Evolutionary conservation across 2,797 vertebrate genomes (phyloP), one percentile per base, ranked within the genome.

Genomic region (Hippocampus kuda): DNA sequence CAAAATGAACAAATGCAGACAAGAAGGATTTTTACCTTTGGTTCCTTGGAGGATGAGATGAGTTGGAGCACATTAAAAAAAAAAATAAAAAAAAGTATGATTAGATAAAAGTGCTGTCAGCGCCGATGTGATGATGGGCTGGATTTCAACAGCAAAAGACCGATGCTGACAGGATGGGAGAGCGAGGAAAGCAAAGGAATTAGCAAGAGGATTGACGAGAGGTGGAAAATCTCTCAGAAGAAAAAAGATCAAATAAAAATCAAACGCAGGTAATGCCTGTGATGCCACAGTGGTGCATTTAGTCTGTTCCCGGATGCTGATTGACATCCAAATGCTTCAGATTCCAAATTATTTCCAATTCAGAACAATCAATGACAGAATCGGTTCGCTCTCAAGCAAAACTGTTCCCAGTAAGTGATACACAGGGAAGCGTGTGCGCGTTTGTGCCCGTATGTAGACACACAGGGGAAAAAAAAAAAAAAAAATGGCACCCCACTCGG

Each of bases 101-200:
- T 78, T 73, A 72, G 77, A 86, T 81, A 69, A 83, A 82, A 81
- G 79, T 8, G 7, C 70, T 67, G 80, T 75, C 81, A 70, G 62
- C 2, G 71, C 38, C 76, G 75, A 84, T 75, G 70, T 67, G 70
- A 4, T 83, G 84, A 86, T 16, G 72, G 61, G 69, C 30, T 60
- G 70, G 70, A 73, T 75, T 79, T 77, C 51, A 59, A n/a, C 44
- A 5, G 53, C 64, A 68, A 61, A 69, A 66, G 60, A 74, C 63
- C 71, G 83, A 84, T 68, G 64, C 76, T 77, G 79, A 74, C 76
- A 68, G 81, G 75, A 3, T 61, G 61, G 49, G 46, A 75, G 71
- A 72, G 66, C 70, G 60, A 73, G 71, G 69, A 74, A 79, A 61
- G 81, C 70, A 76, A 77, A 68, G 65, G 68, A 64, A 72, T 71